phyloP scores from a whole-genome alignment of 2,888 invertebrate species.

The Drosophila rellima region DNA sequence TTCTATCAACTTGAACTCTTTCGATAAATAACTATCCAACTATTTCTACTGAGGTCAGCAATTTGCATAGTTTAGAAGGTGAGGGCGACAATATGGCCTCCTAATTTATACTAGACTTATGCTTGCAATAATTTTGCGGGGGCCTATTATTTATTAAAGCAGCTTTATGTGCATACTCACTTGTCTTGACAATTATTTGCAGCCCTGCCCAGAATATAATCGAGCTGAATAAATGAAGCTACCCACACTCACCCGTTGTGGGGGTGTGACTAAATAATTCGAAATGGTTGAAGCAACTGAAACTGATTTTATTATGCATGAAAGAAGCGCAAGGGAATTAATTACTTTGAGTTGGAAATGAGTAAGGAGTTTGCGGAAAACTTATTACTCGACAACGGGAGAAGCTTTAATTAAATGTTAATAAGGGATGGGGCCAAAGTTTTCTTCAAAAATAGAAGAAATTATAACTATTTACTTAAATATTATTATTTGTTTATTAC shows the following conservation, averaged over 20 bases:
- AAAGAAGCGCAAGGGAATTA: constrained; percentile 22
- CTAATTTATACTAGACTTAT: constrained; percentile 1
- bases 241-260: constrained; percentile 9
- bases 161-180: constrained; percentile 34
- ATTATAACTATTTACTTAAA: background rate
- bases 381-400: background rate
- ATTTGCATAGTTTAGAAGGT: constrained; percentile 2
- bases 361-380: constrained; percentile 8
- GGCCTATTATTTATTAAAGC: constrained; percentile 52
- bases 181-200: constrained; percentile 50
- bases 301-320: constrained; percentile 32
- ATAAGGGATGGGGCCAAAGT: background rate
- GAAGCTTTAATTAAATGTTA: constrained; percentile 1
- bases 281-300: constrained; percentile 23
- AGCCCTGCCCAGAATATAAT: constrained; percentile 31
- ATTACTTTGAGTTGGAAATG: constrained; percentile 22
- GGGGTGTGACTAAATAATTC: constrained; percentile 23
- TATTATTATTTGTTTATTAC: constrained; percentile 6
- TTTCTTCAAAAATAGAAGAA: background rate
- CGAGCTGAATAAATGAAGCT: constrained; percentile 28
- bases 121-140: constrained; percentile 15
- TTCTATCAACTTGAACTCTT: background rate
- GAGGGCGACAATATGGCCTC: constrained; percentile 9
- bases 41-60: background rate
- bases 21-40: background rate